Percentiles rank a stretch among this genome's conserved stretches.
Evolutionary conservation across 1,140 invertebrate genomes (phyloP).

Genomic region (Drosophila yakuba): DNA sequence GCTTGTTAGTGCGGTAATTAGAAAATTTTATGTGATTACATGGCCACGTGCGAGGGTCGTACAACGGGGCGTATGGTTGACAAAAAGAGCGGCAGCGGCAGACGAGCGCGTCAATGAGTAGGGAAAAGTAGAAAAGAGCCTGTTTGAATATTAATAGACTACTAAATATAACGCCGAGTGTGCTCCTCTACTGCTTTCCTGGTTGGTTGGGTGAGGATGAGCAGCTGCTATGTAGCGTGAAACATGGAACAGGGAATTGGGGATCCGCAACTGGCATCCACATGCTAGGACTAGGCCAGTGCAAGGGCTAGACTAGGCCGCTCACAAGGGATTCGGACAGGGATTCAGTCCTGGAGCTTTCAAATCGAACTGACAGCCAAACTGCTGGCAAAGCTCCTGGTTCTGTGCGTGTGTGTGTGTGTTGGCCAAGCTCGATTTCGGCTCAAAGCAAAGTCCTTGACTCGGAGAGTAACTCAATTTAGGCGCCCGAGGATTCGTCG

Average conservation of each 20-base stretch:
- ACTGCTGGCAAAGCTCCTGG: conserved; percentile 9
- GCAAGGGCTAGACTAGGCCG: background rate
- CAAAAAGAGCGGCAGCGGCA: conserved; percentile 26
- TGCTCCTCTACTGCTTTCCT: background rate
- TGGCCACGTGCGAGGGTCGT: conserved; percentile 3
- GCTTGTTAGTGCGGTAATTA: conserved; percentile 72
- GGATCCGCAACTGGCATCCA: background rate
- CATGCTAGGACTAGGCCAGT: too few species aligned
- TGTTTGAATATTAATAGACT: conserved; percentile 84
- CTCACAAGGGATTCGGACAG: too few species aligned
- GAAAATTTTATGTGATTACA: conserved; percentile 81
- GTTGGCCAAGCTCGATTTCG: conserved; percentile 33
- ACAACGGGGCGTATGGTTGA: conserved; percentile 24
- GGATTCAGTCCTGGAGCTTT: conserved; percentile 21
- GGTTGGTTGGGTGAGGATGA: background rate
- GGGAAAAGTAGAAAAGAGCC: conserved; percentile 78
- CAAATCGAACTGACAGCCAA: conserved; percentile 1
- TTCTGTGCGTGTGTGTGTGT: too few species aligned
- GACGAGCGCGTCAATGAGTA: conserved; percentile 51
- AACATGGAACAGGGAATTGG: background rate
- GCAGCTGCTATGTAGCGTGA: too few species aligned
- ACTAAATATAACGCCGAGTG: conserved; percentile 66
- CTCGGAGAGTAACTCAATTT: conserved; percentile 72
- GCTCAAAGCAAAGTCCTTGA: conserved; percentile 44
- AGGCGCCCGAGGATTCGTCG: conserved; percentile 26